Conservation (phyloP, 2,888 invertebrate species). For the Chrysolina oricalcia region DNA sequence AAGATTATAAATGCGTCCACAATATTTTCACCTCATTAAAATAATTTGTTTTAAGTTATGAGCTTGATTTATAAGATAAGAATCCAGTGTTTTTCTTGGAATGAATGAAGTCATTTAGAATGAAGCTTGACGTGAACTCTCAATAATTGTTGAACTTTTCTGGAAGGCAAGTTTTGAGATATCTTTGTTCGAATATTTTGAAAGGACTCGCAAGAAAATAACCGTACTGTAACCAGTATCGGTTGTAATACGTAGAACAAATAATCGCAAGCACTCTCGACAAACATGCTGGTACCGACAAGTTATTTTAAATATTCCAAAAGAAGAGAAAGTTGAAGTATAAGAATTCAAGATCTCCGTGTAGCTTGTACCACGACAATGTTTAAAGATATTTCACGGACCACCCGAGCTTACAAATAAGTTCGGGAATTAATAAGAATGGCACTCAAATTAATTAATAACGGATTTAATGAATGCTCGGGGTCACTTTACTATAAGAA, state of each 20-base stretch:
- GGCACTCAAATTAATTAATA: conserved; percentile 44
- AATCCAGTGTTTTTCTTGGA: too few species aligned
- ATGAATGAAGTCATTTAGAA: too few species aligned
- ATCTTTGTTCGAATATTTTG: too few species aligned
- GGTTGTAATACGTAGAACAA: conserved; percentile 20
- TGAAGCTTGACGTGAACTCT: too few species aligned
- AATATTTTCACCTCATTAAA: too few species aligned
- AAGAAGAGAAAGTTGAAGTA: conserved; percentile 37
- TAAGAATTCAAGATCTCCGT: conserved; percentile 38
- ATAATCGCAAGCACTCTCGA: conserved; percentile 11
- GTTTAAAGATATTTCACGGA: conserved; percentile 20
- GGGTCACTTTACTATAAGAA: conserved; percentile 16
- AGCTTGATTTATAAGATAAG: too few species aligned
- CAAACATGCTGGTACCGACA: conserved; percentile 27
- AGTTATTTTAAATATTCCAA: conserved; percentile 41
- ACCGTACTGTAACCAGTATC: conserved; percentile 15
- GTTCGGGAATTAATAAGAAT: conserved; percentile 44
- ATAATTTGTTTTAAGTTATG: too few species aligned
- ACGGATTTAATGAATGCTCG: conserved; percentile 28
- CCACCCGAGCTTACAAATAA: conserved; percentile 27
- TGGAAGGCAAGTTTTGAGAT: too few species aligned
- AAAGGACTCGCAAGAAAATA: too few species aligned
- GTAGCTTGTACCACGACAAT: conserved; percentile 29
- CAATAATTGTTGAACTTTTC: too few species aligned
- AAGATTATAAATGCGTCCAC: too few species aligned